Conservation (phyloP, 2,113 vertebrate species). For the Nesoenas mayeri region DNA sequence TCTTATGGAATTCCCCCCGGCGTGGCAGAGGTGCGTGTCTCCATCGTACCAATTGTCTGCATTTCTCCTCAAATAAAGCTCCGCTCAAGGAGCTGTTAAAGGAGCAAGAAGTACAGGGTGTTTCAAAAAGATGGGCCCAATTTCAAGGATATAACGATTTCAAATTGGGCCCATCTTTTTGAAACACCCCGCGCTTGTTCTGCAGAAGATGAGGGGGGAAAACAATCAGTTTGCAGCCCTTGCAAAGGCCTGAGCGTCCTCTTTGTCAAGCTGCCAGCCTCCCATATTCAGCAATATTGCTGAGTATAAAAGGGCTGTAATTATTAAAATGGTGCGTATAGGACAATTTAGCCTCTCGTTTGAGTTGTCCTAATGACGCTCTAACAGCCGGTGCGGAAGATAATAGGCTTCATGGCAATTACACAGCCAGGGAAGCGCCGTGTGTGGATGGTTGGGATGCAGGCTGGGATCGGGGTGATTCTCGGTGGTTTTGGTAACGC, state of each 20-base stretch:
- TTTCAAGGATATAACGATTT: too few species aligned
- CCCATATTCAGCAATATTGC: not conserved
- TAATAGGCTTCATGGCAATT: slow-evolving; percentile 41
- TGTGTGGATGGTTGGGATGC: not conserved
- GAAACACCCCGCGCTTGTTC: not conserved
- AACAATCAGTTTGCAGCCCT: not conserved
- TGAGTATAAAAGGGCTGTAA: not conserved
- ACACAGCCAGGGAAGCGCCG: not conserved
- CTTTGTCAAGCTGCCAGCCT: not conserved
- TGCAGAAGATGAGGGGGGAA: not conserved
- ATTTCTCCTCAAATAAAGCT: not conserved
- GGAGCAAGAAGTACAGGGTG: not conserved
- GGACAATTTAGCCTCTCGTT: slow-evolving; percentile 50
- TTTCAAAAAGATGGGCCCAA: too few species aligned
- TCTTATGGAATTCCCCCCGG: too few species aligned
- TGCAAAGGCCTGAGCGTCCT: not conserved
- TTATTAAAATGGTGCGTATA: slow-evolving; percentile 6
- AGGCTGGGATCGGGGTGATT: not conserved
- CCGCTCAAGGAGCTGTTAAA: not conserved
- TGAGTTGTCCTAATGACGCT: slow-evolving; percentile 45
- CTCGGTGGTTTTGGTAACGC: not conserved
- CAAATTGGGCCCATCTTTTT: too few species aligned
- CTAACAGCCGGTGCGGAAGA: slow-evolving; percentile 18
- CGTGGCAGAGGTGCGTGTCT: fast-evolving
- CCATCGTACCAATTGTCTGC: not conserved